Conservation (phyloP, 2,888 invertebrate genomes). For the Acronicta alni region DNA sequence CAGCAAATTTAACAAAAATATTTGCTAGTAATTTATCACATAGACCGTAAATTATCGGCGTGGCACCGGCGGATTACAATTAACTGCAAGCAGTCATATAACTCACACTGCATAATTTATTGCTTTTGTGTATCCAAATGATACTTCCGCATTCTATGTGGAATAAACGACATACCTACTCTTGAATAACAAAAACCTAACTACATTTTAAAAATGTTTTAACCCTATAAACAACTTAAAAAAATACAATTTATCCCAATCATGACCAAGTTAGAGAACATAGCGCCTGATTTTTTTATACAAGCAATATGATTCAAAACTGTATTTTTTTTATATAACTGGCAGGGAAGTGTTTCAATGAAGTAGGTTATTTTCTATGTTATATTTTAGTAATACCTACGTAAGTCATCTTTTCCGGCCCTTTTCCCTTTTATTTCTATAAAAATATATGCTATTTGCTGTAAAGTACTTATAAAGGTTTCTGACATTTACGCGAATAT, state of each 20-base stretch:
- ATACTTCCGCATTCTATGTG: background rate
- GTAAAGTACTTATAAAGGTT: no score
- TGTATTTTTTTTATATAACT: conserved; percentile 17
- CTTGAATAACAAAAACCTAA: no score
- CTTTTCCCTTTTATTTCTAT: no score
- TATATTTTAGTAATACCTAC: background rate
- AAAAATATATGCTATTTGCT: no score
- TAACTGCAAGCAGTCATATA: conserved; percentile 3
- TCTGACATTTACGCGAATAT: no score
- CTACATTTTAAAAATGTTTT: no score
- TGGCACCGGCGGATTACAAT: conserved; percentile 6
- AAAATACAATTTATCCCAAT: conserved; percentile 19
- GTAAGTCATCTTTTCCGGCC: no score
- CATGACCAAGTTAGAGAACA: no score
- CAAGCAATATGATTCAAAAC: conserved; percentile 47
- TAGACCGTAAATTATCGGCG: conserved; percentile 17
- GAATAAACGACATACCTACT: no score
- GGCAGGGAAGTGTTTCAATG: conserved; percentile 22
- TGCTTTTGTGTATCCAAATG: background rate
- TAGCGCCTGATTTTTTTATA: conserved; percentile 54
- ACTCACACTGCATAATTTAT: background rate
- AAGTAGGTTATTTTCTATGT: no score
- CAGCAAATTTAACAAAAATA: conserved; percentile 41
- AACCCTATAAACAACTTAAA: conserved; percentile 4
- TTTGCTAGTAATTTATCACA: conserved; percentile 24